These are phyloP conservation scores for Solenopsis fugax DNA, from an alignment of 1,140 invertebrate species.

Conservation along the genomic window DNA sequence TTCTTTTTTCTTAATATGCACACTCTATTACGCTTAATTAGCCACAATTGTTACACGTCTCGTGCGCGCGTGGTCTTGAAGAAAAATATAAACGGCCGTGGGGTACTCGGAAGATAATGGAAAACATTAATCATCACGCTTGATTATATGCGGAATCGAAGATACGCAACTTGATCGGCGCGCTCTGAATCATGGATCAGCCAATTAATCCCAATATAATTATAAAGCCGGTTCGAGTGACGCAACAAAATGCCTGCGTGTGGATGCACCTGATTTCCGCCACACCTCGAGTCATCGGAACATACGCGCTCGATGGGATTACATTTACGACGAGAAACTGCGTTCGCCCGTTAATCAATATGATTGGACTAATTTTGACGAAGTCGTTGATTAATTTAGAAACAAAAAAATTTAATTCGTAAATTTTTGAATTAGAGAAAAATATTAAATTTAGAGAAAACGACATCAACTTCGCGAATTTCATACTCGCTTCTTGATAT, in stretches of 20 bases:
- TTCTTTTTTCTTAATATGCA: not conserved
- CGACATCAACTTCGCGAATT: not conserved
- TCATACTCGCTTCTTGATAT: not conserved
- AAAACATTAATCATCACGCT: not conserved
- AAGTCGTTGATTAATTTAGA: not conserved
- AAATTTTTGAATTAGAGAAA: not conserved
- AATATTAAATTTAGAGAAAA: not conserved
- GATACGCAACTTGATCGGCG: not conserved
- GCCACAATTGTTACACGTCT: not conserved
- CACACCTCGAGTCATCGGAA: not conserved
- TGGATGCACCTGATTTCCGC: slow-evolving; percentile 30
- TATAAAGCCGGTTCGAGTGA: slow-evolving; percentile 22
- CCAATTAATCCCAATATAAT: slow-evolving; percentile 52
- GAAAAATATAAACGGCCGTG: not conserved
- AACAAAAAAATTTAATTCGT: too few relatives aligned
- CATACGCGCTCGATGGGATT: not conserved
- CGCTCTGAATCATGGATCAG: slow-evolving; percentile 12
- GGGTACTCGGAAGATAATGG: not conserved
- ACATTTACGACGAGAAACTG: not conserved
- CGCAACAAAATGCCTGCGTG: not conserved
- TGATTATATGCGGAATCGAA: not conserved
- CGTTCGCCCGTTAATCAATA: not conserved
- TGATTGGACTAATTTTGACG: not conserved
- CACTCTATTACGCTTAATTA: slow-evolving; percentile 1
- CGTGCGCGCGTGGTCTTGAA: not conserved